Conservation (phyloP, 2,113 vertebrate genomes). For the Vulpes lagopus region DNA sequence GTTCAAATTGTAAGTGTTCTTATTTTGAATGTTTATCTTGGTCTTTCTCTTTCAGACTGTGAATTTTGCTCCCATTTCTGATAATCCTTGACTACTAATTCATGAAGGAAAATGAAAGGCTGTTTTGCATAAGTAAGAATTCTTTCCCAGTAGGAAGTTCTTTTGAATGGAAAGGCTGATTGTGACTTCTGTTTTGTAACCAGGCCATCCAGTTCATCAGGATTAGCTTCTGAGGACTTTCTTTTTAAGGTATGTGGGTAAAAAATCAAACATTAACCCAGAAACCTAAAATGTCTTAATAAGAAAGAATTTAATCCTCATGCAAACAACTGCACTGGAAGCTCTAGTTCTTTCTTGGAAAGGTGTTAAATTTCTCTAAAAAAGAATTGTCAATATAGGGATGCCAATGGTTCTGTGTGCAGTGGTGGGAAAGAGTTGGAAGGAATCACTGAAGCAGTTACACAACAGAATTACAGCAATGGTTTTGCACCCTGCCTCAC, state of each 20-base stretch:
- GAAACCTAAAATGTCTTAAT: neutral
- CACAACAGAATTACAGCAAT: neutral
- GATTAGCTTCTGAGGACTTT: neutral
- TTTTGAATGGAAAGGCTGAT: neutral
- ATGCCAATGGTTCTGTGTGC: neutral
- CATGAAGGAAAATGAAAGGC: slow-evolving; percentile 34
- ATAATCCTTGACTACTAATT: slow-evolving; percentile 42
- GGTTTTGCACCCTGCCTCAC: neutral
- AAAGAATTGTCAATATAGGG: neutral
- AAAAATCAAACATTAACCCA: neutral
- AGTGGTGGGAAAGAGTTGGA: neutral
- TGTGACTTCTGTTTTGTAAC: neutral
- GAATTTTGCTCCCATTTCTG: slow-evolving; percentile 43
- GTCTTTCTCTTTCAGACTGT: slow-evolving; percentile 27
- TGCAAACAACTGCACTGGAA: neutral
- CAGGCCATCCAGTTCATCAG: too few relatives aligned
- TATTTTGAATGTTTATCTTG: neutral
- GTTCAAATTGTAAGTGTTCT: neutral
- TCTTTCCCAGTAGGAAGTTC: neutral
- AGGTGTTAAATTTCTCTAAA: neutral
- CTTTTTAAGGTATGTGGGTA: neutral
- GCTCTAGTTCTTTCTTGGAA: neutral
- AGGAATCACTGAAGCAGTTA: neutral
- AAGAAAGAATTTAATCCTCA: neutral
- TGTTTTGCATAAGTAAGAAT: neutral